These are phyloP conservation scores for Myotis vivesi DNA, from an alignment of 2,797 vertebrate genomes.

Conservation along the genomic window DNA sequence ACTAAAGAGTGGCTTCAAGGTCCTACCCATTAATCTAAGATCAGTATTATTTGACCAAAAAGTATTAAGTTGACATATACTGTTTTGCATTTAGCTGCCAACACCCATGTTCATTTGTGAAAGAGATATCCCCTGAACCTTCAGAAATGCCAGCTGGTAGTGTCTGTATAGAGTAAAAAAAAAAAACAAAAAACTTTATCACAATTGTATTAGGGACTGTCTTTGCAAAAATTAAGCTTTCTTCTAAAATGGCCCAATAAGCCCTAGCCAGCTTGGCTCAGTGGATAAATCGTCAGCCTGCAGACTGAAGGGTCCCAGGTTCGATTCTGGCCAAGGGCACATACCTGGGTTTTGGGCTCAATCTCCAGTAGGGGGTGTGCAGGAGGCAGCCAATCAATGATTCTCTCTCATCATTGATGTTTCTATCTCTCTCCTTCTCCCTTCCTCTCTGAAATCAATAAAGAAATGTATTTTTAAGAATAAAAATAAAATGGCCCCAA, in stretches of 20 bases:
- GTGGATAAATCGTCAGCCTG: too few relatives aligned
- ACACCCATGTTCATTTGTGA: not conserved
- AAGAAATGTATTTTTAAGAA: too few relatives aligned
- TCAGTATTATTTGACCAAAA: slow-evolving; percentile 30
- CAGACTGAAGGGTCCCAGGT: too few relatives aligned
- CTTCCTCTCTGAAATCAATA: too few relatives aligned
- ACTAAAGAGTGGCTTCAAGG: not conserved
- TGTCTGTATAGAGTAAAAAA: not conserved
- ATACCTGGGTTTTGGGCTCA: too few relatives aligned
- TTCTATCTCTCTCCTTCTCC: too few relatives aligned
- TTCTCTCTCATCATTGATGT: too few relatives aligned
- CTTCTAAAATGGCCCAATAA: not conserved
- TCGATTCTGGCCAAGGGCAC: too few relatives aligned
- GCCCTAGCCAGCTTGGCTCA: too few relatives aligned
- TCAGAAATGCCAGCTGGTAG: not conserved
- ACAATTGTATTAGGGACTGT: not conserved
- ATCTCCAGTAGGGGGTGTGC: too few relatives aligned
- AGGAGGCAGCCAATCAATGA: too few relatives aligned
- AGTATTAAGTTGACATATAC: not conserved
- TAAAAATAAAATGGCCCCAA: not conserved
- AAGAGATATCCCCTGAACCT: not conserved
- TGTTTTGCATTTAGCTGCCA: not conserved
- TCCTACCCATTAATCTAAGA: slow-evolving; percentile 31
- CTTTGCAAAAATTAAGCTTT: slow-evolving; percentile 37
- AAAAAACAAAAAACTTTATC: not conserved